Evolutionary conservation across 2,113 vertebrate genomes (phyloP).

Genomic region (Pedetes capensis): DNA sequence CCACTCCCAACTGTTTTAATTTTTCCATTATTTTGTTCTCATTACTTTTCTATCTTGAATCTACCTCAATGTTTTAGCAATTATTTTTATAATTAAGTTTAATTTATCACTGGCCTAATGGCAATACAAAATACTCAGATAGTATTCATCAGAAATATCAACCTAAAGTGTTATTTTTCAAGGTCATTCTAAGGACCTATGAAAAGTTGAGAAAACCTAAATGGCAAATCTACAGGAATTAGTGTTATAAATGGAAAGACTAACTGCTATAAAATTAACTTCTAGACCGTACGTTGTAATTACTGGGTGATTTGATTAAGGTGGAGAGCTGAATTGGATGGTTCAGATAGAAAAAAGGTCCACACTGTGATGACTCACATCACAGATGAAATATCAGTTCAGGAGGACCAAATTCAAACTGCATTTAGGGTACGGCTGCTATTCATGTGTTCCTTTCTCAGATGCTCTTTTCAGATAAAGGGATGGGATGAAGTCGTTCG

Average conservation of each 20-base stretch:
- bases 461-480: conserved; percentile 2
- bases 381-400: neutral
- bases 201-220: neutral
- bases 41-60: neutral
- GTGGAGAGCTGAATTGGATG: neutral
- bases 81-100: conserved; percentile 29
- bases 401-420: neutral
- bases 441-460: neutral
- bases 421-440: neutral
- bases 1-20: neutral
- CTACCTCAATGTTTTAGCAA: neutral
- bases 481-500: neutral
- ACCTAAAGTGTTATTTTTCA: neutral
- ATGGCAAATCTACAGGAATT: neutral
- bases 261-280: neutral
- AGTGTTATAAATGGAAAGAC: conserved; percentile 22
- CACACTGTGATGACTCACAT: neutral
- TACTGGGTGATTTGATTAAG: neutral
- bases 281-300: neutral
- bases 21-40: neutral
- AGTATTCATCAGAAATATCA: neutral
- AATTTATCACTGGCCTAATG: neutral
- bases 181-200: neutral
- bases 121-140: neutral
- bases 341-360: neutral